Evolutionary conservation across 1,140 invertebrate genomes (phyloP).

Genomic region (Heliconius eleuchia): DNA sequence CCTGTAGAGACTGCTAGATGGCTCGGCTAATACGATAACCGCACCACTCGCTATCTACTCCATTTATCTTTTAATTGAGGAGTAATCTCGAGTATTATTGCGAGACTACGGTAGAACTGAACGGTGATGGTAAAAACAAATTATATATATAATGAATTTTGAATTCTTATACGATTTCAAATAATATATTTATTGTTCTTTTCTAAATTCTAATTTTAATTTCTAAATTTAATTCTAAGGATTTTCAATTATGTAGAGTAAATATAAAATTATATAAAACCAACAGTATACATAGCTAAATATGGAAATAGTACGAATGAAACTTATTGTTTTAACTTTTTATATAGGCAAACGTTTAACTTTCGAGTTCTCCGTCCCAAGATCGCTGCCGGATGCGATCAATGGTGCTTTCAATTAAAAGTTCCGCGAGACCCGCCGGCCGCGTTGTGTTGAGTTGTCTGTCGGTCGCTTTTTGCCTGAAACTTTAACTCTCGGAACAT

Average conservation of each 20-base stretch:
- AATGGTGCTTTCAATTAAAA: constrained; percentile 67
- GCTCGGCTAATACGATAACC: constrained; percentile 29
- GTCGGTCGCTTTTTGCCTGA: constrained; percentile 27
- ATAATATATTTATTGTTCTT: no score
- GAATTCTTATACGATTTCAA: no score
- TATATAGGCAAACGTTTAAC: background rate
- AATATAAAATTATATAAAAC: background rate
- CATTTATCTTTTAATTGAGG: constrained; percentile 46
- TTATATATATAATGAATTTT: background rate
- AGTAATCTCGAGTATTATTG: constrained; percentile 23
- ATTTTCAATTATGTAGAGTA: background rate
- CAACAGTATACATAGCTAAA: background rate
- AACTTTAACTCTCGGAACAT: background rate
- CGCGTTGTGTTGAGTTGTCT: constrained; percentile 39
- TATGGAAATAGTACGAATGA: background rate
- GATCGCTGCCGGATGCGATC: constrained; percentile 48
- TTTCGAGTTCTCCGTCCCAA: background rate
- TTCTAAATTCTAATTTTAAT: no score
- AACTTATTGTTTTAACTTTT: constrained; percentile 6
- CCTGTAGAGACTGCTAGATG: constrained; percentile 23
- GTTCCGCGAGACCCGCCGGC: constrained; percentile 45
- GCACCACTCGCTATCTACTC: constrained; percentile 36
- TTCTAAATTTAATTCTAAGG: no score
- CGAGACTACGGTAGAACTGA: background rate
- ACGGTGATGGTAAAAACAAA: constrained; percentile 7